These are phyloP conservation scores for Arrhopalites spinosus DNA, from an alignment of 2,888 invertebrate genomes.

Conservation along the genomic window DNA sequence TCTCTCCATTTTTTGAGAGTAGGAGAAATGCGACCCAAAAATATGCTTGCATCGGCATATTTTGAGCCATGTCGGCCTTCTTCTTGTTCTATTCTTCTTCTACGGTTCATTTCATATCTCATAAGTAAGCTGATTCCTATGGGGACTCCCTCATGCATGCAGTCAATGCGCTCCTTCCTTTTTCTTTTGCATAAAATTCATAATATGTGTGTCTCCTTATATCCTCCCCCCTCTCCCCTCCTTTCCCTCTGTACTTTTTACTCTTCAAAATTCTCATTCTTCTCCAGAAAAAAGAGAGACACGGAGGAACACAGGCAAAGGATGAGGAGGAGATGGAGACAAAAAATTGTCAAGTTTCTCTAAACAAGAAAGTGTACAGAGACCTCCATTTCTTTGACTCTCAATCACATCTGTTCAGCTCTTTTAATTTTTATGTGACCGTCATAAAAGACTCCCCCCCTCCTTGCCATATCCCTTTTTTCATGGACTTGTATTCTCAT, in stretches of 20 bases:
- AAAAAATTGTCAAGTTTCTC: no score
- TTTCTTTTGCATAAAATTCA: neutral
- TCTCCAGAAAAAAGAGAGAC: no score
- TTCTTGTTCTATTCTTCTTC: neutral
- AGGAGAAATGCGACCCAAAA: slow-evolving; percentile 1
- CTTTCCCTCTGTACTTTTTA: neutral
- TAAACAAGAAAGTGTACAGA: no score
- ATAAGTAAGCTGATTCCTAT: slow-evolving; percentile 41
- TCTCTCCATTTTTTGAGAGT: slow-evolving; percentile 31
- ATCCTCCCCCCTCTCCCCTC: neutral
- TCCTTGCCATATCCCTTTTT: neutral
- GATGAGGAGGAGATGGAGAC: no score
- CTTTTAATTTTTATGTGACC: slow-evolving; percentile 40
- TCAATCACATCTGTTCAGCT: slow-evolving; percentile 32
- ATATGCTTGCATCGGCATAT: slow-evolving; percentile 46
- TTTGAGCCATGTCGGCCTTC: no score
- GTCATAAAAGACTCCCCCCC: slow-evolving; percentile 30
- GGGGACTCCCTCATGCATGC: slow-evolving; percentile 35
- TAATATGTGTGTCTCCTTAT: neutral
- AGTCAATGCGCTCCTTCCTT: slow-evolving; percentile 12
- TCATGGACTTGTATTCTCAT: no score
- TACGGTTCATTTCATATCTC: slow-evolving; percentile 46
- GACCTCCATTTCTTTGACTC: no score
- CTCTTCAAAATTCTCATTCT: no score
- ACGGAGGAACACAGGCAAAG: no score